These are phyloP conservation scores for Calameuta filiformis DNA, from an alignment of 2,888 invertebrate species.

Conservation along the genomic window DNA sequence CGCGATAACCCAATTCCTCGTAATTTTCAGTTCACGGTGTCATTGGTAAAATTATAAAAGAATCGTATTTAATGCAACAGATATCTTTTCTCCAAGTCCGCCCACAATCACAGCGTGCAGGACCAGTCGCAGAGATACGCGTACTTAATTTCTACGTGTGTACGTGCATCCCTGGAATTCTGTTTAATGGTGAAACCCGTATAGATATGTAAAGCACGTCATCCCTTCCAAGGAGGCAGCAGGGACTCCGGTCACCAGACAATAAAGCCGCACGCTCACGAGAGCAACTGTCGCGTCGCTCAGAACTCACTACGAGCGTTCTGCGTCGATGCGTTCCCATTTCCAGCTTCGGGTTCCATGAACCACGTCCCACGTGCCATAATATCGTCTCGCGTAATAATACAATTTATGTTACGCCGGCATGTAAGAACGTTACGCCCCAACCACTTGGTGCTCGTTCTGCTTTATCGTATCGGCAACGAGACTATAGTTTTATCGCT, in stretches of 20 bases:
- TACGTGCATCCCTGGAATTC: not conserved
- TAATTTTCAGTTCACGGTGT: not conserved
- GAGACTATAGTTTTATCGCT: not conserved
- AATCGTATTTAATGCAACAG: not conserved
- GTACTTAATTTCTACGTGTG: no score
- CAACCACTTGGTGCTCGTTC: not conserved
- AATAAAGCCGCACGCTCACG: slow-evolving; percentile 1
- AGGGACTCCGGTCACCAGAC: not conserved
- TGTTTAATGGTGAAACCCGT: not conserved
- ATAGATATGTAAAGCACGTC: not conserved
- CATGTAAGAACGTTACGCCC: not conserved
- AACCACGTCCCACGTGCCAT: not conserved
- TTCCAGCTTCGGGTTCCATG: not conserved
- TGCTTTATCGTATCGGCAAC: not conserved
- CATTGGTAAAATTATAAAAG: not conserved
- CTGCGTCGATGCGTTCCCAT: not conserved
- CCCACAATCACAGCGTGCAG: not conserved
- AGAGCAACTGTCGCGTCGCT: not conserved
- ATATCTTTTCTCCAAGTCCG: not conserved
- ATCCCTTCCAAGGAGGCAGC: not conserved
- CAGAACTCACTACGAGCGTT: not conserved
- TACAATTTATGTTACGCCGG: slow-evolving; percentile 1
- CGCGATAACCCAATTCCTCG: slow-evolving; percentile 53
- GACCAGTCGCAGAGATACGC: not conserved
- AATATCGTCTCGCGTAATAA: not conserved